Evolutionary conservation across 2,797 vertebrate species (phyloP).

Genomic region (Myiotriccus ornatus): DNA sequence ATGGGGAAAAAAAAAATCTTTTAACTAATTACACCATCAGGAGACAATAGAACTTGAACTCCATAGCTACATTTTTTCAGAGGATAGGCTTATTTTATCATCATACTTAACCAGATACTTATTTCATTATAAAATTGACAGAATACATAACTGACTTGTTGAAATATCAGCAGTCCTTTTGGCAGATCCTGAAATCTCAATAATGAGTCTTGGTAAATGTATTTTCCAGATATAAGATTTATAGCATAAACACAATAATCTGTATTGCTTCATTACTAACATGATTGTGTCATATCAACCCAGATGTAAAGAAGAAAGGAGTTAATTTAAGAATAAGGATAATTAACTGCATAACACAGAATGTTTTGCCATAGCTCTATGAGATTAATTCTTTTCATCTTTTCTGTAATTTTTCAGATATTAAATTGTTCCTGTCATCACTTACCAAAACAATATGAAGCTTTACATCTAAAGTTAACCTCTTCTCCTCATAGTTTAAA

Average conservation of each 20-base stretch:
- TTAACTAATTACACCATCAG: not conserved
- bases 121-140: not conserved
- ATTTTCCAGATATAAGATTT: not conserved
- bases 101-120: not conserved
- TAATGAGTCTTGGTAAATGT: not conserved
- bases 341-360: not conserved
- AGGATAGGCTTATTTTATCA: not conserved
- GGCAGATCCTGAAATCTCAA: not conserved
- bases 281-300: not conserved
- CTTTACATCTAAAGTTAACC: not conserved
- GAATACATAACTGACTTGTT: not conserved
- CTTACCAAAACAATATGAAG: not conserved
- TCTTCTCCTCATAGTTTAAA: not conserved
- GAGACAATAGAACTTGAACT: not conserved
- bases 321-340: not conserved
- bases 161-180: not conserved
- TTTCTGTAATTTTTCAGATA: not conserved
- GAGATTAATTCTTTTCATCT: not conserved
- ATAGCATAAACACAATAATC: not conserved
- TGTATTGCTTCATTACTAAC: not conserved
- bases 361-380: not conserved
- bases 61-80: not conserved
- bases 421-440: not conserved
- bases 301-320: not conserved
- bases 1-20: rapidly evolving